phyloP scores from a whole-genome alignment of 53 echinoderm and acorn worm species.

The Holothuria scabra region DNA sequence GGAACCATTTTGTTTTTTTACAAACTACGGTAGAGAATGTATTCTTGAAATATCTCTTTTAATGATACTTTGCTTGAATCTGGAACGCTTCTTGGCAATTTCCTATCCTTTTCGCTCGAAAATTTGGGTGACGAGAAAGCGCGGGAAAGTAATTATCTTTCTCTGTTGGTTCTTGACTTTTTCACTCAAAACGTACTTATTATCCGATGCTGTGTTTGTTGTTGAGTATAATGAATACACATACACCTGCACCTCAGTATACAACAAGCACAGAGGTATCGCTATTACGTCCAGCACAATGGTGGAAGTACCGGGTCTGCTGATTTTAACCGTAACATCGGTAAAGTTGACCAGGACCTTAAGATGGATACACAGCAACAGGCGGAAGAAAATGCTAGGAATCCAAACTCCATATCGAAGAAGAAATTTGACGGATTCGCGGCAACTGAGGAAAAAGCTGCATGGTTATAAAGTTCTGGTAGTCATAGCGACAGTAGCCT shows the following conservation, averaged over 20 bases:
- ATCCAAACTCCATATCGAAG: not conserved
- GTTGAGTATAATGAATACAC: not conserved
- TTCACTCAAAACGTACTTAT: not conserved
- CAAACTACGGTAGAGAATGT: slow-evolving; percentile 17
- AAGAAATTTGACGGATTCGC: not conserved
- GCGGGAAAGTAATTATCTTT: slow-evolving; percentile 5
- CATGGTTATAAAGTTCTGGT: not conserved
- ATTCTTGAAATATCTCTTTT: slow-evolving; percentile 46
- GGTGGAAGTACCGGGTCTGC: not conserved
- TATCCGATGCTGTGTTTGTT: not conserved
- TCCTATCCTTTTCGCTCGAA: slow-evolving; percentile 16
- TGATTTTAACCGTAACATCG: not conserved
- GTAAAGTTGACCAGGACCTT: slow-evolving; percentile 2
- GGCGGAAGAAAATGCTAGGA: not conserved
- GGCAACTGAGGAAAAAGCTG: not conserved
- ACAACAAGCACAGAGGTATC: not conserved
- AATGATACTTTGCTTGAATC: slow-evolving; percentile 51
- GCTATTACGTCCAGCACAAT: not conserved
- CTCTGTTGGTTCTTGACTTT: slow-evolving; percentile 14
- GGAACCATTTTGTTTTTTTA: not conserved
- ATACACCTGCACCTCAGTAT: not conserved
- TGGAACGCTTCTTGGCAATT: slow-evolving; percentile 55
- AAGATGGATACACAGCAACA: no score
- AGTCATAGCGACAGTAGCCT: slow-evolving; percentile 7
- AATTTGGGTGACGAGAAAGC: slow-evolving; percentile 11